A percentile compares a stretch with the other conserved stretches of the same genome.
Evolutionary conservation across 2,888 invertebrate genomes (phyloP).

Genomic region (Linhomoeus sp.): DNA sequence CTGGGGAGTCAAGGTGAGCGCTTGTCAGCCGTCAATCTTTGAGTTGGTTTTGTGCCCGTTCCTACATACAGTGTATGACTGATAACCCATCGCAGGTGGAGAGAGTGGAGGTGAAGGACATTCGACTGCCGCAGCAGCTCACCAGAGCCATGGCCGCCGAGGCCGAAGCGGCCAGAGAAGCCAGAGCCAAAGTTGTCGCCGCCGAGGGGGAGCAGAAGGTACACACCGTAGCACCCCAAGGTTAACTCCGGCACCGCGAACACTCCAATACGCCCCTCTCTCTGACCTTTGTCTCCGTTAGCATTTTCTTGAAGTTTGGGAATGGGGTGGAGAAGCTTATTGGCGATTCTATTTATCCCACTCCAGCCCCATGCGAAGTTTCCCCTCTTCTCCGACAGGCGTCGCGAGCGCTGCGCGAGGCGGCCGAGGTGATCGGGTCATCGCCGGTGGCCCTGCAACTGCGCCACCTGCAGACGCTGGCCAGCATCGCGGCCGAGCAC

Average conservation of each 20-base stretch:
- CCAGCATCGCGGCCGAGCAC: slow-evolving; percentile 87
- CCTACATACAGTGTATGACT: not conserved
- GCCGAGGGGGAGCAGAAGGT: slow-evolving; percentile 35
- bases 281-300: not conserved
- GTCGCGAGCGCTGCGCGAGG: slow-evolving; percentile 56
- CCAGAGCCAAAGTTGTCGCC: slow-evolving; percentile 48
- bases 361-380: no score
- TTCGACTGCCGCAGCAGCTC: slow-evolving; percentile 51
- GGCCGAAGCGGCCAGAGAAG: slow-evolving; percentile 57
- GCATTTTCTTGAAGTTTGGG: not conserved
- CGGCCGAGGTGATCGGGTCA: slow-evolving; percentile 55
- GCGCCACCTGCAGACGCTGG: slow-evolving; percentile 47
- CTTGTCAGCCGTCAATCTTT: not conserved
- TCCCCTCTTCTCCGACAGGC: slow-evolving; percentile 35
- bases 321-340: no score
- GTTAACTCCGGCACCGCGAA: no score
- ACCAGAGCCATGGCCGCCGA: slow-evolving; percentile 65
- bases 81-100: slow-evolving; percentile 16
- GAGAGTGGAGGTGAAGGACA: slow-evolving; percentile 42
- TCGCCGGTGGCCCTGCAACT: slow-evolving; percentile 52
- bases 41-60: not conserved
- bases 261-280: slow-evolving; percentile 39
- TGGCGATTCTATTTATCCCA: no score
- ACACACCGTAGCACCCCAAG: no score
- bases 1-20: slow-evolving; percentile 25